Base-by-base conservation (phyloP, 2,888 invertebrate species). In the Hyppa rectilinea region DNA sequence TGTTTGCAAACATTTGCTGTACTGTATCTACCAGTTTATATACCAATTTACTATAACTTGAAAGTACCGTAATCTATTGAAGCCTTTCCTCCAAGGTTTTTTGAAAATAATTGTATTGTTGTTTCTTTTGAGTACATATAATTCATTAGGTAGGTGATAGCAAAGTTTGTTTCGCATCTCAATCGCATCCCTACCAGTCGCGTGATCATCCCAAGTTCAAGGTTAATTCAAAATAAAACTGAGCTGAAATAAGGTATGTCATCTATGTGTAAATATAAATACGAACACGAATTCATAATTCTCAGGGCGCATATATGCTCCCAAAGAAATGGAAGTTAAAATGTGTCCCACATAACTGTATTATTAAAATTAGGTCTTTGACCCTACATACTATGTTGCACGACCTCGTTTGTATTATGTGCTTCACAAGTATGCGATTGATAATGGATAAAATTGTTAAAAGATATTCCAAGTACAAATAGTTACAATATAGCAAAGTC, bases 161-260 rank as follows among this genome's bases (percentile, higher is more conserved):
- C 38, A 50, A 52, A 65, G 50, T 40, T 58, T 40, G 45, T 52
- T 68, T 59, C 40, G 64, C 59, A 40, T 49, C n/a, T n/a, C 53
- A 34, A 53, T 34, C 52, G 31, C 68, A 76, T 76, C 34, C 53
- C 45, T 31, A 55, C 31, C 69, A 72, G 71, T 75, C 80, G 75
- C 82, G 83, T 87, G 88, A 85, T 88, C 85, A 79, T 85, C 75
- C 63, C 90, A 90, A 91, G 90, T 88, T 91, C 91, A 91, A 91
- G 92, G 91, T 86, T 85, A 80, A 50, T 34, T 70, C 20, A 36
- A 55, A 73, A 45, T 38, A 66, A 49, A 45, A 56, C 70, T 55
- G 61, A 53, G 52, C 29, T 29, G n/a, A 17, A 34, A 0, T 7
- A 78, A 62, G 69, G 81, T 76, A 60, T 49, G 59, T 9, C 1